phyloP scores from a whole-genome alignment of 2,797 vertebrate species.

The Graptemys geographica region DNA sequence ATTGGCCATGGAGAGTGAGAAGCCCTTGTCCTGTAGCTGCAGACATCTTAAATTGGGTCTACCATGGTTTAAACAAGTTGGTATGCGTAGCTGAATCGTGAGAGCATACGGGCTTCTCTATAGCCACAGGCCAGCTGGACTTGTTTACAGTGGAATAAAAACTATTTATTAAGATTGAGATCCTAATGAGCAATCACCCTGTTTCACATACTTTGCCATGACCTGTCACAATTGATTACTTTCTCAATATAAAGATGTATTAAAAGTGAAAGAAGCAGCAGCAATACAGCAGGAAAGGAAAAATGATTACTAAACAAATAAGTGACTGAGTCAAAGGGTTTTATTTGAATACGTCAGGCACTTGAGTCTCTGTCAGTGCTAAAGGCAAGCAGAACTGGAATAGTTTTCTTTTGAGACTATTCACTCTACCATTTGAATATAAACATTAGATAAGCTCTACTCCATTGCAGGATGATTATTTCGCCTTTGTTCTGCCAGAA shows the following conservation, averaged over 20 bases:
- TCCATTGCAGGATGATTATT: rapidly evolving
- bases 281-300: neutral
- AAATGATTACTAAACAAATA: neutral
- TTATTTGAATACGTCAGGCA: rapidly evolving
- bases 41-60: neutral
- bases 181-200: neutral
- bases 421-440: neutral
- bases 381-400: neutral
- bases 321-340: neutral
- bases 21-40: neutral
- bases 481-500: rapidly evolving
- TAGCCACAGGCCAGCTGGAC: neutral
- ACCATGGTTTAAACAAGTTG: neutral
- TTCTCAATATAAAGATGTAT: neutral
- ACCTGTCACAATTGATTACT: neutral
- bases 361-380: neutral
- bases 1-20: neutral
- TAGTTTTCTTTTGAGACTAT: neutral
- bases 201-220: neutral
- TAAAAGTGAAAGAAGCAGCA: neutral
- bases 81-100: neutral
- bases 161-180: neutral
- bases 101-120: neutral
- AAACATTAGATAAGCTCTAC: neutral
- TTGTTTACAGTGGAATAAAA: neutral